Percentiles rank a stretch among this genome's conserved stretches.
Conservation (phyloP, 2,888 invertebrate species). For the Encarsia formosa region DNA sequence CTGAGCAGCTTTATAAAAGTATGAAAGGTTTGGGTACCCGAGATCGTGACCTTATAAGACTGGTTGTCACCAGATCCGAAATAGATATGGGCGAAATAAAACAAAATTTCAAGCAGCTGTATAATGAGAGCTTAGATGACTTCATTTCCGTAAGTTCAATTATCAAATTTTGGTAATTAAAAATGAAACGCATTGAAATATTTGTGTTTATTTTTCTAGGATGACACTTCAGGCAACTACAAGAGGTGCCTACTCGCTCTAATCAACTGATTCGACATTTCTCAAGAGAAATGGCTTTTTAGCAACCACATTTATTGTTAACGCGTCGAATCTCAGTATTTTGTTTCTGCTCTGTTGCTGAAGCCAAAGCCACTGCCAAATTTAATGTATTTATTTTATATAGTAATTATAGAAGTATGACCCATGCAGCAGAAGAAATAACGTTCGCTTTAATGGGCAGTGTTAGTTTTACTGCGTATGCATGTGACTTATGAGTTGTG, state of each 20-base stretch:
- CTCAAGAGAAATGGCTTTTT: background rate
- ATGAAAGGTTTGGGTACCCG: conserved; percentile 90
- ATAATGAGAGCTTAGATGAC: conserved; percentile 72
- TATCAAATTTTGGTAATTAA: conserved; percentile 2
- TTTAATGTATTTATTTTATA: too few relatives aligned
- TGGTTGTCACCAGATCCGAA: conserved; percentile 79
- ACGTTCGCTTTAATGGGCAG: too few relatives aligned
- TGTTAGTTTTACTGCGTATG: too few relatives aligned
- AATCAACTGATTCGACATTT: conserved; percentile 45
- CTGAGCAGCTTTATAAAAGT: conserved; percentile 77
- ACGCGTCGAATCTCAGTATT: too few relatives aligned
- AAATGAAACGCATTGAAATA: conserved; percentile 23
- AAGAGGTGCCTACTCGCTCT: conserved; percentile 76
- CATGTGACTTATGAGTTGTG: too few relatives aligned
- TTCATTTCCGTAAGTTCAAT: conserved; percentile 67
- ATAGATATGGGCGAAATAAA: conserved; percentile 84
- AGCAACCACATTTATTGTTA: too few relatives aligned
- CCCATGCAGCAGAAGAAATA: too few relatives aligned
- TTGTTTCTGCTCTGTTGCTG: too few relatives aligned
- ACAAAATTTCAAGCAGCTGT: conserved; percentile 69
- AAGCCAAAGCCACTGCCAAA: too few relatives aligned
- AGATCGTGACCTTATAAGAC: conserved; percentile 78
- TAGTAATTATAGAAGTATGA: too few relatives aligned
- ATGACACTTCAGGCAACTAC: conserved; percentile 82
- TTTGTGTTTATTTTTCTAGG: conserved; percentile 58